These are phyloP conservation scores for Lordiphosa clarofinis DNA, from an alignment of 1,140 invertebrate genomes.

Conservation along the genomic window DNA sequence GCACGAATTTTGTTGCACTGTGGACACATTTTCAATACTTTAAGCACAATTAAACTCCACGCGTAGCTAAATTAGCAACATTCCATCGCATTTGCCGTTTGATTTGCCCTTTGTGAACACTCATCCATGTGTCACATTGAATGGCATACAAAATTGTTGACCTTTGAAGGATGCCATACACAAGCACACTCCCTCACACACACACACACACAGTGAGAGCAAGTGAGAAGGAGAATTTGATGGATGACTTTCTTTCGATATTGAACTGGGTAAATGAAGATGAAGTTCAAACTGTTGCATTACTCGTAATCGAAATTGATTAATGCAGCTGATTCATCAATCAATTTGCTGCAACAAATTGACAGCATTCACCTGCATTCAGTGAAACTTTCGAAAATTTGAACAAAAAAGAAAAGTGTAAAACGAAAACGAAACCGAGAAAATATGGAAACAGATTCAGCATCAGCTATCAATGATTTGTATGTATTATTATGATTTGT, in stretches of 20 bases:
- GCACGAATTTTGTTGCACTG: no score
- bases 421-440: neutral
- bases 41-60: no score
- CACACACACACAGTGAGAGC: neutral
- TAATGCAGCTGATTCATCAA: conserved; percentile 20
- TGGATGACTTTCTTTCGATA: conserved; percentile 30
- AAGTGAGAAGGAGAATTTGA: conserved; percentile 24
- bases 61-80: no score
- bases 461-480: conserved; percentile 22
- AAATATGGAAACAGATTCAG: conserved; percentile 12
- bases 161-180: conserved; percentile 28
- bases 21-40: no score
- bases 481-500: conserved; percentile 35
- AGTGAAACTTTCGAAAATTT: neutral
- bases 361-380: neutral
- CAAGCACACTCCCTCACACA: no score
- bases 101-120: conserved; percentile 20
- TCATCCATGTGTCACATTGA: conserved; percentile 33
- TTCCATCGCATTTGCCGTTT: no score
- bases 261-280: conserved; percentile 8
- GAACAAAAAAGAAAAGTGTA: neutral
- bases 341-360: conserved; percentile 23
- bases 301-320: conserved; percentile 56
- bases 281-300: conserved; percentile 31
- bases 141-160: conserved; percentile 10